phyloP scores from a whole-genome alignment of 2,888 invertebrate genomes.

The Luffia ferchaultella region DNA sequence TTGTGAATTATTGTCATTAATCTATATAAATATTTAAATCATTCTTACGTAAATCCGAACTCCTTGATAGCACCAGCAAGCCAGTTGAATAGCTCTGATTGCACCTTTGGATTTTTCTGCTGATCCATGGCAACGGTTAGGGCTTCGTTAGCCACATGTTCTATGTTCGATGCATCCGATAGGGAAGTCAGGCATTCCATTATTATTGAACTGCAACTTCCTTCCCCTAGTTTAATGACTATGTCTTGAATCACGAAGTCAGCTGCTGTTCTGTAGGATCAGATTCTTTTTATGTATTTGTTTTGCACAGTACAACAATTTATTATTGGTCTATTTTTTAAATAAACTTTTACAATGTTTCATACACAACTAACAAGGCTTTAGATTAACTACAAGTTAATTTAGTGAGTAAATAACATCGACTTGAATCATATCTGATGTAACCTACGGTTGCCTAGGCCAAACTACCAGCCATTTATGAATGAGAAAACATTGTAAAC shows the following conservation, averaged over 20 bases:
- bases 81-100: constrained; percentile 86
- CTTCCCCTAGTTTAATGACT: constrained; percentile 85
- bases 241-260: constrained; percentile 81
- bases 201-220: constrained; percentile 75
- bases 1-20: too few relatives aligned
- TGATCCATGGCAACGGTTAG: constrained; percentile 77
- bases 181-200: constrained; percentile 78
- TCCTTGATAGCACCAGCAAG: constrained; percentile 79
- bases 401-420: neutral
- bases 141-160: constrained; percentile 76
- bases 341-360: too few relatives aligned
- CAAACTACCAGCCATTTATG: too few relatives aligned
- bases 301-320: too few relatives aligned
- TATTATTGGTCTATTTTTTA: too few relatives aligned
- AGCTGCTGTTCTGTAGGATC: constrained; percentile 74
- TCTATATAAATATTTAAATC: too few relatives aligned
- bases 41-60: constrained; percentile 83
- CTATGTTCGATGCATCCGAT: constrained; percentile 80
- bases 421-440: too few relatives aligned
- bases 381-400: too few relatives aligned
- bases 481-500: too few relatives aligned
- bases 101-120: constrained; percentile 92
- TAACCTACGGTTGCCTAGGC: too few relatives aligned
- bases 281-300: too few relatives aligned
- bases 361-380: too few relatives aligned